Evolutionary conservation across 2,888 invertebrate species (phyloP), one percentile per base, ranked within the genome.

Genomic region (Polyommatus icarus): DNA sequence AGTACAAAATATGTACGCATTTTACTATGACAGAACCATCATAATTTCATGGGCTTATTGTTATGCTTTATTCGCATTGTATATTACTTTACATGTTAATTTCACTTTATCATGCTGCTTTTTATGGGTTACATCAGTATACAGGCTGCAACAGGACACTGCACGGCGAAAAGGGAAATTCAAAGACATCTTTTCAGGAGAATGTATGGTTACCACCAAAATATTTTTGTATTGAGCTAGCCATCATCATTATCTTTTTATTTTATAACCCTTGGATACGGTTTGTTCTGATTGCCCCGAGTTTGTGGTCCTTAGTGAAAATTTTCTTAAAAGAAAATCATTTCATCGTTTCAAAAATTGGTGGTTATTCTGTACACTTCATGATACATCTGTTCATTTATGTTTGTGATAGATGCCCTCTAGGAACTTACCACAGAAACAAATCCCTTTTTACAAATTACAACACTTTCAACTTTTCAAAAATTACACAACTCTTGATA

Each of bases 181-280:
- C 94, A 97, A 97, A 96, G 97, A 97, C 95, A 96, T 97, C 95
- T 97, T 97, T 95, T 96, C 97, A 90, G 96, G 97, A 91, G 97
- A 97, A 95, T 96, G 97, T 95, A 96, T 96, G 96, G 95, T 96
- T 95, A 94, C 85, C 87, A 87, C 86, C 89, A 89, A 87, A 91
- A 89, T 91, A 91, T 89, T 88, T 89, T 89, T 88, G 91, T 93
- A 91, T 89, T 89, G 84, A 88, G 93, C 93, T 93, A 93, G 93
- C 87, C 85, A 80, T 88, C 85, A 82, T 82, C 79, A 81, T 81
- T 84, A 79, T 81, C 80, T 82, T 81, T 79, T 76, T 76, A 67
- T 78, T 79, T 76, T 59, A 54, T 57, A 59, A 73, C 71, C 57
- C 75, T 76, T 78, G 76, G 10, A 76, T 77, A 78, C 77, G 80